Conservation (phyloP, 30 jellyfish, hydroid and myxozoan species). For the Chironex yamaguchii region DNA sequence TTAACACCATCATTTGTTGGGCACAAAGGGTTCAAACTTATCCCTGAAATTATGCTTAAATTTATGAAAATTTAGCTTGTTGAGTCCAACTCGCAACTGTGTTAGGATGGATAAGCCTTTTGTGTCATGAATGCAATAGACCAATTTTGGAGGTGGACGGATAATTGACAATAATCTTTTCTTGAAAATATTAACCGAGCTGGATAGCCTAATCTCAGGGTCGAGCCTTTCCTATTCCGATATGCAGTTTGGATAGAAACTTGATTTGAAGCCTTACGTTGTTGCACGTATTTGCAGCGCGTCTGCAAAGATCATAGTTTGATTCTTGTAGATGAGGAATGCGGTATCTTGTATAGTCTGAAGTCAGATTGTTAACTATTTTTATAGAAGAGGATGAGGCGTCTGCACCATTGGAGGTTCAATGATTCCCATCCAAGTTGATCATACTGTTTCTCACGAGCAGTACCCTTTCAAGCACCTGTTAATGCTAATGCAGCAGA, state of each 20-base stretch:
- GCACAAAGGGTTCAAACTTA: slow-evolving; percentile 12
- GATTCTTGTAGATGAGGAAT: slow-evolving; percentile 21
- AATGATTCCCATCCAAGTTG: slow-evolving; percentile 59
- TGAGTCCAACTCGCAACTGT: slow-evolving; percentile 63
- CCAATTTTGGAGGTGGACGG: slow-evolving; percentile 56
- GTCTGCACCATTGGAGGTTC: slow-evolving; percentile 53
- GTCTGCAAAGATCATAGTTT: slow-evolving; percentile 19
- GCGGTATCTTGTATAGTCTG: slow-evolving; percentile 30
- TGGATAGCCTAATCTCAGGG: slow-evolving; percentile 48
- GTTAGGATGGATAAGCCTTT: slow-evolving; percentile 38
- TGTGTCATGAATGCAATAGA: slow-evolving; percentile 56
- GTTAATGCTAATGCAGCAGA: no score
- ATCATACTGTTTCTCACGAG: slow-evolving; percentile 16
- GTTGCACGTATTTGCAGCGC: no score
- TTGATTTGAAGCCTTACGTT: no score
- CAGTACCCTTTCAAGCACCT: slow-evolving; percentile 46
- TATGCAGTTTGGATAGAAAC: no score
- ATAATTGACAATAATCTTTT: slow-evolving; percentile 9
- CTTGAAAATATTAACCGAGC: slow-evolving; percentile 35
- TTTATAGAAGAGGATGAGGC: slow-evolving; percentile 20
- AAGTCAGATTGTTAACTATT: not conserved
- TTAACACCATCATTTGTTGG: slow-evolving; percentile 5
- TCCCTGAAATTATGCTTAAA: slow-evolving; percentile 17
- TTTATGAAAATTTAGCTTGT: slow-evolving; percentile 7
- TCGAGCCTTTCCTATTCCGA: slow-evolving; percentile 33